Conservation (phyloP, 2,113 vertebrate species). For the Serranochromis macrocephalus region DNA sequence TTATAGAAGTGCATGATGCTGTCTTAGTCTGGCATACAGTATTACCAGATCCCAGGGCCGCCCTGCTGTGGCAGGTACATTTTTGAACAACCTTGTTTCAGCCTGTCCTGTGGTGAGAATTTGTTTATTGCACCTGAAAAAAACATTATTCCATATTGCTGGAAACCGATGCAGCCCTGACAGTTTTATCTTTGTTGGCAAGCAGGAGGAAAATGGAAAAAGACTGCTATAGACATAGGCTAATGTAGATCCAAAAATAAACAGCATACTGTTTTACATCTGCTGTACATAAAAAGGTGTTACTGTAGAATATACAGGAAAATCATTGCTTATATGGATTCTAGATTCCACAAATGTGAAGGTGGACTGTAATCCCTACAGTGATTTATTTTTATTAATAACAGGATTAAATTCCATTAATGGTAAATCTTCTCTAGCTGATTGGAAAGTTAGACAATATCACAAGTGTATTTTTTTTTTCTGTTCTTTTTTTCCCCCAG, state of each 20-base stretch:
- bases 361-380: background rate
- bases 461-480: background rate
- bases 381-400: slow-evolving; percentile 18
- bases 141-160: slow-evolving; percentile 8
- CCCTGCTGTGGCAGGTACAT: background rate
- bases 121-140: slow-evolving; percentile 15
- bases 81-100: background rate
- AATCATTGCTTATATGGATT: background rate
- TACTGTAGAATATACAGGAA: background rate
- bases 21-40: background rate
- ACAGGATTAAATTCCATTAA: background rate
- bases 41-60: background rate
- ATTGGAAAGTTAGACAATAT: background rate
- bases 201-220: background rate
- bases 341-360: background rate
- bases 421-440: background rate
- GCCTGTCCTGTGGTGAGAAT: background rate
- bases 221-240: background rate
- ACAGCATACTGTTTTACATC: background rate
- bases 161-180: background rate
- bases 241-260: slow-evolving; percentile 2
- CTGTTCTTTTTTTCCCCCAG: background rate
- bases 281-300: background rate
- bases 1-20: background rate
- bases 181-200: background rate